These are phyloP conservation scores for Malurus alboscapulatus DNA, from an alignment of 2,113 vertebrate species.

Conservation along the genomic window DNA sequence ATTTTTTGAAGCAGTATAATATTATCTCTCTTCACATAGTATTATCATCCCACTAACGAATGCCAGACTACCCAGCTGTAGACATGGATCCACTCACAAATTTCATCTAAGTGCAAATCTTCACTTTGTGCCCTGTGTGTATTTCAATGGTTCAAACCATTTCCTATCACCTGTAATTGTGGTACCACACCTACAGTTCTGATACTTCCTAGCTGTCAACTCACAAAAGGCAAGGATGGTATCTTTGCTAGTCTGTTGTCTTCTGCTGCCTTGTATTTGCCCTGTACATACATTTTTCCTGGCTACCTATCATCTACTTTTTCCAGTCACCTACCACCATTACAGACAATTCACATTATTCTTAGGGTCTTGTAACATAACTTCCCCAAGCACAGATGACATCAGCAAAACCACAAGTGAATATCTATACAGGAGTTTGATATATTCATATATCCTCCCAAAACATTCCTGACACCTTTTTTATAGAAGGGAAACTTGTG, in stretches of 20 bases:
- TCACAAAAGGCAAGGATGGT: not conserved
- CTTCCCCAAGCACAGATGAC: not conserved
- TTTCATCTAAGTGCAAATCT: not conserved
- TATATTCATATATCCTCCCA: not conserved
- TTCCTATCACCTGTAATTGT: not conserved
- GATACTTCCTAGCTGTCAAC: not conserved
- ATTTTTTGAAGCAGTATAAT: not conserved
- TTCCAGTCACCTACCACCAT: not conserved
- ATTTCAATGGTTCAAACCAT: not conserved
- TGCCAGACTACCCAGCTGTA: not conserved
- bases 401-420: not conserved
- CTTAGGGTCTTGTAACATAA: not conserved
- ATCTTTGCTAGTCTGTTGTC: not conserved
- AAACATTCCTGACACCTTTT: not conserved
- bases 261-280: not conserved
- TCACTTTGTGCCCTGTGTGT: not conserved
- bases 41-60: not conserved
- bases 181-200: not conserved
- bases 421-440: not conserved
- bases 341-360: not conserved
- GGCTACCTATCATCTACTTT: not conserved
- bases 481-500: not conserved
- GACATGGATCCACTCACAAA: not conserved
- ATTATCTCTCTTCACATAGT: not conserved
- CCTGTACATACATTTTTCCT: not conserved